Base-by-base conservation (phyloP, 2,888 invertebrate species). In the Thecophora atra region DNA sequence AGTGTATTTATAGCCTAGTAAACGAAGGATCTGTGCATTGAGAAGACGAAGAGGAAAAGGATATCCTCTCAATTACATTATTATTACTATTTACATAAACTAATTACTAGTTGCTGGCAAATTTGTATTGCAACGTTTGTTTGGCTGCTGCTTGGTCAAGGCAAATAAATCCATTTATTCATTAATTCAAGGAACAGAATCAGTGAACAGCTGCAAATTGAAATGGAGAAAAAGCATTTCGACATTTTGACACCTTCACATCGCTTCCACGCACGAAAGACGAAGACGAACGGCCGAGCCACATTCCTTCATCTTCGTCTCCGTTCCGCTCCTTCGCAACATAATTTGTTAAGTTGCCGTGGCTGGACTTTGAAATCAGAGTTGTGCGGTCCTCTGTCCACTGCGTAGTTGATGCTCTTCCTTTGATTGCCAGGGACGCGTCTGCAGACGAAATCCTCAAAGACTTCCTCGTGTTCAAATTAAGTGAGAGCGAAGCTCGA, bases 51-150 rank as follows among this genome's bases (percentile, higher is more conserved):
- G 4, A 47, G 6, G 11, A 47, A n/a, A 11, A 47, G n/a, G 15
- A 42, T 42, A 37, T 58, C 58, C 19, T 56, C 7, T 56, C 68
- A 56, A 58, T 68, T 42, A 58, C 58, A 42, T 42, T 44, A 42
- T 58, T 44, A 44, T 42, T 44, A 42, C 44, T 44, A 44, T 68
- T 58, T 68, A 58, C 68, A 68, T 26, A 68, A 56, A 58, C 58
- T 68, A 68, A 56, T 56, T 44, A 28, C 47, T 47, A 15, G n/a
- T 17, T 47, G 13, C 37, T 8, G 11, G 58, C 26, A 4, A 26
- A 11, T 58, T 17, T 28, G 58, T 26, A 58, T 24, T 58, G 7
- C 37, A 37, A 11, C 37, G 11, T 11, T 37, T 37, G 7, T 6
- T 11, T 37, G 37, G 37, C 37, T 37, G 37, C 37, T 58, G 8